Evolutionary conservation across 2,797 vertebrate species (phyloP), one percentile per base, ranked within the genome.

Genomic region (Brotula barbata): DNA sequence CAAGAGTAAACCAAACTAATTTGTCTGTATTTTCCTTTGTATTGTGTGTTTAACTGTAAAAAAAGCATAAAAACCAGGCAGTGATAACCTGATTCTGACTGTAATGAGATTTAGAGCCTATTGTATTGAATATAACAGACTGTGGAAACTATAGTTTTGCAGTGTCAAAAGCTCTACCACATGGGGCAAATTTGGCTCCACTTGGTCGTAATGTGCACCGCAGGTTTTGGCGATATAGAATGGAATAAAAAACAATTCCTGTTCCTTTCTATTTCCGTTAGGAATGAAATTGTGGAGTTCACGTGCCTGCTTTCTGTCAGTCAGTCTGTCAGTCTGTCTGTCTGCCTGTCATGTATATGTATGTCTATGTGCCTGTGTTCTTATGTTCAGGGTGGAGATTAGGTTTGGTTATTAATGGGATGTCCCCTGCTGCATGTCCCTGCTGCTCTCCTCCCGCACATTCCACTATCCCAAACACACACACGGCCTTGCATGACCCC

Each of bases 321-420:
- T 50, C 52, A 47, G 61, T 64, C 46, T n/a, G 43, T 62, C 47
- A 2, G 16, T 41, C 6, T 42, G 15, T 37, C 41, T 55, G 22
- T 62, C 50, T 66, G 11, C 25, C 4, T 8, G 25, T 28, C n/a
- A 25, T 17, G 20, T 25, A 20, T 39, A 33, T 58, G 47, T 49
- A 52, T 69, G 50, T 61, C 54, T 50, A 39, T 67, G 54, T 64
- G 46, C 65, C 56, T 83, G 37, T 82, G 28, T 77, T 64, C 55
- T 81, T 49, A 61, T 67, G 63, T 74, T 69, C 58, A 80, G 67
- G 75, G 77, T 80, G 64, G 78, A 84, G 85, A 90, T 89, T 86
- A 89, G 64, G 53, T 60, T 50, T 76, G 78, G 83, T n/a, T 85
- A 87, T 88, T 87, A 83, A 71, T 68, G 80, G 78, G 80, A 81